Conservation (phyloP, 2,113 vertebrate species). For the Polypterus bichir region DNA sequence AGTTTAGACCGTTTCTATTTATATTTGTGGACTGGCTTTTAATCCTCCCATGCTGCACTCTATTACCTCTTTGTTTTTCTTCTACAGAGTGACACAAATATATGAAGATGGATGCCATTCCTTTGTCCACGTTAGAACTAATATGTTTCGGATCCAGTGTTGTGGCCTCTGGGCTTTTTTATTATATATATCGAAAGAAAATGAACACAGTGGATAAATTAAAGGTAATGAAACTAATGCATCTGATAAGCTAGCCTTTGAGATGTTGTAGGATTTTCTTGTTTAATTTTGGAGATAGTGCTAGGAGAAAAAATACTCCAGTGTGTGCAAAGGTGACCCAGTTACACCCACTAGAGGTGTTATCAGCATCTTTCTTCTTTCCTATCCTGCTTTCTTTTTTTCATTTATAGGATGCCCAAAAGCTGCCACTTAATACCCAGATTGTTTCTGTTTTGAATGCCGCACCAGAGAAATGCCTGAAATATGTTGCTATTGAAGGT, state of each 20-base stretch:
- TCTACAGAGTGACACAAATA: neutral
- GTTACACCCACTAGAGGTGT: neutral
- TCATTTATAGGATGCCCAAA: constrained; percentile 57
- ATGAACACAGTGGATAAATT: constrained; percentile 42
- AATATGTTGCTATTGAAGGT: constrained; percentile 72
- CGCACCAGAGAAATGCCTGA: constrained; percentile 52
- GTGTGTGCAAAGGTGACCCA: neutral
- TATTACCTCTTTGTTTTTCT: neutral
- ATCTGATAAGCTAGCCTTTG: no score
- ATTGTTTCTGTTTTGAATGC: constrained; percentile 51
- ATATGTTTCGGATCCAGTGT: constrained; percentile 61
- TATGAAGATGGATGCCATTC: constrained; percentile 42
- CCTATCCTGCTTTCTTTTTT: constrained; percentile 6
- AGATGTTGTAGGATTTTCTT: no score
- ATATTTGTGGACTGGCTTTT: no score
- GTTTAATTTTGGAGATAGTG: neutral
- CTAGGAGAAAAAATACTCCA: neutral
- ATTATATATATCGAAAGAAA: constrained; percentile 58
- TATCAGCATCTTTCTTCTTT: neutral
- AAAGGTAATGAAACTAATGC: constrained; percentile 38
- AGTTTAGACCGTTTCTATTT: no score
- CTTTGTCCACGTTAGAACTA: constrained; percentile 37
- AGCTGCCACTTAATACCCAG: constrained; percentile 44
- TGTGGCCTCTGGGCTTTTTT: constrained; percentile 58
- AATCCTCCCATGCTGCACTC: no score